phyloP scores from a whole-genome alignment of 1,140 invertebrate genomes.

The Eueides isabella region DNA sequence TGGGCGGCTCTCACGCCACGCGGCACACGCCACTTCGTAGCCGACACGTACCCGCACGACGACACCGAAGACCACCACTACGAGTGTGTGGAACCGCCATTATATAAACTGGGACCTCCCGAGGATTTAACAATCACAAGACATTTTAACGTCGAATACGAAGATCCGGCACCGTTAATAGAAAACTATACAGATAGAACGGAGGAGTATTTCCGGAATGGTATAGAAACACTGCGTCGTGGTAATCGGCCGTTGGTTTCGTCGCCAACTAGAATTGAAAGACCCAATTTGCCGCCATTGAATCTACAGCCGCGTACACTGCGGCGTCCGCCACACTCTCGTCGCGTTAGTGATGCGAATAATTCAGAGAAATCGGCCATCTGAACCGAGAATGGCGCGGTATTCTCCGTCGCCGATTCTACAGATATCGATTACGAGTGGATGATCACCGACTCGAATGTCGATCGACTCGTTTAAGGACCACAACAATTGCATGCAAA shows the following conservation, averaged over 20 bases:
- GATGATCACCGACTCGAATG: constrained; percentile 60
- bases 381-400: constrained; percentile 80
- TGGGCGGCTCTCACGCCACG: constrained; percentile 93
- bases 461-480: constrained; percentile 73
- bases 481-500: constrained; percentile 20
- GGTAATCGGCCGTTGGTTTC: constrained; percentile 84
- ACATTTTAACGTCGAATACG: constrained; percentile 89
- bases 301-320: constrained; percentile 86
- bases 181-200: constrained; percentile 85
- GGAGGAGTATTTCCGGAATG: constrained; percentile 72
- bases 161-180: constrained; percentile 87
- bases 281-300: constrained; percentile 89
- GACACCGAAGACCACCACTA: constrained; percentile 87
- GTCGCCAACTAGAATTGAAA: constrained; percentile 90
- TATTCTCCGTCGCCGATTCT: constrained; percentile 78
- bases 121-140: constrained; percentile 82
- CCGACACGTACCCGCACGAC: constrained; percentile 83
- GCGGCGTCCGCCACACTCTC: constrained; percentile 83
- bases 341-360: constrained; percentile 85
- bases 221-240: constrained; percentile 79
- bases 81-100: constrained; percentile 87
- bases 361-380: constrained; percentile 78
- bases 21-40: constrained; percentile 88
- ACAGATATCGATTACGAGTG: constrained; percentile 74
- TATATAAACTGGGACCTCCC: constrained; percentile 77